Evolutionary conservation across 2,797 vertebrate species (phyloP), one percentile per base, ranked within the genome.

Genomic region (Coccyzus lansbergi): DNA sequence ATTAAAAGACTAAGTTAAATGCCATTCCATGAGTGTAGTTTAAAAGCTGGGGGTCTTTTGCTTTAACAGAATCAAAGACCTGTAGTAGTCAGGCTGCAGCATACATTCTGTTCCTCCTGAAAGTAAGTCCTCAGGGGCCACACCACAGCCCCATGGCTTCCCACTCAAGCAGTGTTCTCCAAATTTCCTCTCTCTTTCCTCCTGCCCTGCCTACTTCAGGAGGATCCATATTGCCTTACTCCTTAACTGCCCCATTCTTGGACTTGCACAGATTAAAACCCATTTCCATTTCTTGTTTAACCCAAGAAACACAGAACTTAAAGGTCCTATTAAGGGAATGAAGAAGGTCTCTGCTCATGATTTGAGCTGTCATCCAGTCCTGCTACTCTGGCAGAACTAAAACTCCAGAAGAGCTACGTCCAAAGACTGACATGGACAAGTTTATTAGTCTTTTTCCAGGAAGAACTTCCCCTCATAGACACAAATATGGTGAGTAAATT

Each of bases 131-230:
- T 68, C n/a, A 9, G 17, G 3, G 9, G 29, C 10, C 44, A 22
- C 55, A 49, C 16, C n/a, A 29, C 20, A 69, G 19, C 31, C 20
- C 40, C 21, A 31, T 0, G 2, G 14, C 15, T 34, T 28, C 22
- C 53, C 28, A 79, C 5, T 33, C 52, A 31, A 0, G 0, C 29
- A 38, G 6, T 6, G 2, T 20, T 34, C 40, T 42, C 36, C 19
- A 25, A 24, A 33, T 65, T 42, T 33, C 64, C 19, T 40, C 11
- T 12, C 56, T 48, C 25, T 33, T 56, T 31, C 77, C 21, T 17
- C 26, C 25, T 24, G 42, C 40, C 24, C 34, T 18, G 22, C 24
- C 29, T 49, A 9, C 40, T 51, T 68, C 68, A n/a, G 44, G 26
- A 64, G 55, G 20, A 40, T 19, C 42, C 20, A 2, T 26, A 29